These are phyloP conservation scores for Euphydryas editha DNA, from an alignment of 2,888 invertebrate genomes.

Conservation along the genomic window DNA sequence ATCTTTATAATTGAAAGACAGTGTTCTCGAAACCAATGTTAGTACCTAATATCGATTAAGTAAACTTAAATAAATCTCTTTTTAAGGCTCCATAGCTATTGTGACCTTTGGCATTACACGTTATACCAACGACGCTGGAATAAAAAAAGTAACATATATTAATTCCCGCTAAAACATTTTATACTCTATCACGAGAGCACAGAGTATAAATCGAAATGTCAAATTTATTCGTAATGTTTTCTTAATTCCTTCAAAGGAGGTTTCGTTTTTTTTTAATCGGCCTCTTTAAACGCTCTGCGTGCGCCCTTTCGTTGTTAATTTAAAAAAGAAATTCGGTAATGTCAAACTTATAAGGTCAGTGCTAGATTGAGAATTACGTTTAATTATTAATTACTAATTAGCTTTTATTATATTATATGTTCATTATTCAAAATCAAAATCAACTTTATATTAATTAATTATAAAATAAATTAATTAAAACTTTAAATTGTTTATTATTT, in stretches of 20 bases:
- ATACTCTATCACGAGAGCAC: not conserved
- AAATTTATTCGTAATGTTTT: not conserved
- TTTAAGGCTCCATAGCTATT: constrained; percentile 44
- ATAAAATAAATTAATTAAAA: no score
- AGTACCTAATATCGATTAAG: constrained; percentile 24
- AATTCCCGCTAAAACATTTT: constrained; percentile 15
- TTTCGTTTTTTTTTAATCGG: constrained; percentile 48
- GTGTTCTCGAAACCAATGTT: constrained; percentile 13
- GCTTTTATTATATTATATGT: not conserved
- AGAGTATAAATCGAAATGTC: constrained; percentile 27
- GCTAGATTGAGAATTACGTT: not conserved
- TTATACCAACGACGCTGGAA: constrained; percentile 49
- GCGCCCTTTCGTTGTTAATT: constrained; percentile 59
- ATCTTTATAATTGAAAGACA: not conserved
- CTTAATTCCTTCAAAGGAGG: constrained; percentile 29
- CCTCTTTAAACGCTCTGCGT: constrained; percentile 57
- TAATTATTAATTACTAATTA: constrained; percentile 13
- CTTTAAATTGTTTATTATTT: no score
- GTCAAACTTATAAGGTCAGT: constrained; percentile 43
- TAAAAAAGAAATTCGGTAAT: constrained; percentile 58
- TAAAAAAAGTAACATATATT: constrained; percentile 52
- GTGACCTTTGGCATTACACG: constrained; percentile 73
- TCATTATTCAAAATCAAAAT: no score
- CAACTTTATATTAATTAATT: no score
- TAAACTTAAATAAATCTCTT: constrained; percentile 31